Evolutionary conservation across 1,140 invertebrate species (phyloP).

Genomic region (Cotesia typhae): DNA sequence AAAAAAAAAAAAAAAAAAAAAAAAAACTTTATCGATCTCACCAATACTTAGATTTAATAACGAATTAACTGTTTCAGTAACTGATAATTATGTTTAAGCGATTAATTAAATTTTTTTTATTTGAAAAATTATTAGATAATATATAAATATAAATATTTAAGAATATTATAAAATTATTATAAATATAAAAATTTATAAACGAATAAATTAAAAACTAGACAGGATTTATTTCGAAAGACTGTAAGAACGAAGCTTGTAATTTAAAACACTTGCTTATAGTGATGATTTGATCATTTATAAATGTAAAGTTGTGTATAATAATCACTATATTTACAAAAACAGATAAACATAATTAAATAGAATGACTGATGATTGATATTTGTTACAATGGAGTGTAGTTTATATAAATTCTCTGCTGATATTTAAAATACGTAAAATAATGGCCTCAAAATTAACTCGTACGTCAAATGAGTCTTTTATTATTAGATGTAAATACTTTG

Average conservation of each 20-base stretch:
- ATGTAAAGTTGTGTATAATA: slow-evolving; percentile 29
- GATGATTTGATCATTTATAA: slow-evolving; percentile 17
- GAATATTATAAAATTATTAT: slow-evolving; percentile 3
- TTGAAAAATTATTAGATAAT: slow-evolving; percentile 12
- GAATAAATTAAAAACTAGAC: not conserved
- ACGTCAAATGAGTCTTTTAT: not conserved
- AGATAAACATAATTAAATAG: slow-evolving; percentile 26
- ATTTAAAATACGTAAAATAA: slow-evolving; percentile 39
- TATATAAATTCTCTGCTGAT: slow-evolving; percentile 1
- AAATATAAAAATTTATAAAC: no score
- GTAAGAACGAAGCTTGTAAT: slow-evolving; percentile 27
- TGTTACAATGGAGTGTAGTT: slow-evolving; percentile 23
- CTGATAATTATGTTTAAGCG: slow-evolving; percentile 21
- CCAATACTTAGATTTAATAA: slow-evolving; percentile 40
- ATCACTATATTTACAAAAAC: slow-evolving; percentile 30
- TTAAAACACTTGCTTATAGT: slow-evolving; percentile 20
- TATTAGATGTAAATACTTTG: slow-evolving; percentile 43
- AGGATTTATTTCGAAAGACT: slow-evolving; percentile 38
- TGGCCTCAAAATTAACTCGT: slow-evolving; percentile 37
- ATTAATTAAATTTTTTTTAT: slow-evolving; percentile 15
- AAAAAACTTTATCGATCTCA: slow-evolving; percentile 44
- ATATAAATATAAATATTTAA: slow-evolving; percentile 20
- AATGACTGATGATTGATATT: slow-evolving; percentile 7
- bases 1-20: slow-evolving; percentile 47
- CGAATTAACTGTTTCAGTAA: slow-evolving; percentile 26